phyloP scores from a whole-genome alignment of 2,888 invertebrate genomes.

The Drosophila demipolita region DNA sequence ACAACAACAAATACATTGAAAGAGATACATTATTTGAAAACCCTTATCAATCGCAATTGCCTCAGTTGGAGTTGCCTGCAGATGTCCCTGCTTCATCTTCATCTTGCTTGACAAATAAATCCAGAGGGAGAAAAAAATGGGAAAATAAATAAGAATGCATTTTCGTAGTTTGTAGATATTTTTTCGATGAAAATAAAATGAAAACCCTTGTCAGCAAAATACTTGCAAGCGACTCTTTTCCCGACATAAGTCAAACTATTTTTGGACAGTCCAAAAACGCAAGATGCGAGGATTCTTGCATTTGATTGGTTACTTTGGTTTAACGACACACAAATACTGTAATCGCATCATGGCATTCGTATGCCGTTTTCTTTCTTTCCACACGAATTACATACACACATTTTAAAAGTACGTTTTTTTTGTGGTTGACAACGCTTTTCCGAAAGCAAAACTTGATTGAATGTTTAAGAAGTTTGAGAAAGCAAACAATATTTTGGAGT shows the following conservation, averaged over 20 bases:
- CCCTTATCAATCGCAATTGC: slow-evolving; percentile 66
- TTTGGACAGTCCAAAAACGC: slow-evolving; percentile 11
- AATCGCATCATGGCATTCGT: slow-evolving; percentile 30
- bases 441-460: neutral
- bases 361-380: neutral
- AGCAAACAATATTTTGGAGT: neutral
- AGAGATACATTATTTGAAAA: slow-evolving; percentile 46
- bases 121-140: neutral
- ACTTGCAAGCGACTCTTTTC: slow-evolving; percentile 16
- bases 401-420: neutral
- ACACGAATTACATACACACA: neutral
- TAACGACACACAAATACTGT: slow-evolving; percentile 8
- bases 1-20: slow-evolving; percentile 11
- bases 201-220: slow-evolving; percentile 38
- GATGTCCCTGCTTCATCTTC: slow-evolving; percentile 33
- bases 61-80: slow-evolving; percentile 37
- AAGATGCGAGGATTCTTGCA: slow-evolving; percentile 8
- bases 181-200: slow-evolving; percentile 23
- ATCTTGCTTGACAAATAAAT: slow-evolving; percentile 18
- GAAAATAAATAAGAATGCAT: slow-evolving; percentile 49
- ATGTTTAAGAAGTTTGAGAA: neutral
- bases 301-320: slow-evolving; percentile 16
- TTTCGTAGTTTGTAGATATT: slow-evolving; percentile 28
- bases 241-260: slow-evolving; percentile 41
- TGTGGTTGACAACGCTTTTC: neutral